phyloP scores from a whole-genome alignment of 2,797 vertebrate species.

The Gallirallus australis region DNA sequence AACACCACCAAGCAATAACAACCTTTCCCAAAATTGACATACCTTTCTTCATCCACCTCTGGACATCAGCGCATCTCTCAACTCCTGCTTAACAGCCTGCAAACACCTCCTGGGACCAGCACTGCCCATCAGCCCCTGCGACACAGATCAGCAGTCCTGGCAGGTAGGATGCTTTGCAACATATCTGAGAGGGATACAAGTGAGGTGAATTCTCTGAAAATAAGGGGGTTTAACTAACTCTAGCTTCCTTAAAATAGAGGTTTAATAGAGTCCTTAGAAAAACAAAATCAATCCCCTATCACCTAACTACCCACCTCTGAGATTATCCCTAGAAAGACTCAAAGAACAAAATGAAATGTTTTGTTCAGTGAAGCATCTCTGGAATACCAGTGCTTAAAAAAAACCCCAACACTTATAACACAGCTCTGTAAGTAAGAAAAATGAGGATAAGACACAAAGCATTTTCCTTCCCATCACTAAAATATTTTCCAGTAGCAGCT shows the following conservation, averaged over 20 bases:
- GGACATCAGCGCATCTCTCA: background rate
- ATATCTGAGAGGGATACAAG: background rate
- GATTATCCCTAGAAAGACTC: background rate
- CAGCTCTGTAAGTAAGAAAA: background rate
- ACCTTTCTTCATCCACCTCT: background rate
- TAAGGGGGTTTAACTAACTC: background rate
- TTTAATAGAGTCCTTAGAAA: background rate
- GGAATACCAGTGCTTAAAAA: background rate
- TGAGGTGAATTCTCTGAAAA: background rate
- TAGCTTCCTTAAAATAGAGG: background rate
- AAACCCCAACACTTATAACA: background rate
- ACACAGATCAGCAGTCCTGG: background rate
- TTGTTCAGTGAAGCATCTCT: background rate
- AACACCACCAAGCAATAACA: background rate
- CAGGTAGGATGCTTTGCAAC: background rate
- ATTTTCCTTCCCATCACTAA: background rate
- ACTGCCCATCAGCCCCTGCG: background rate
- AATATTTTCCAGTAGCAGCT: background rate
- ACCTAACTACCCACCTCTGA: background rate
- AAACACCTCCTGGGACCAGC: background rate
- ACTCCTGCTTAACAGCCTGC: background rate
- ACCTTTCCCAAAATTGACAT: background rate
- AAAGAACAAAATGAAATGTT: background rate
- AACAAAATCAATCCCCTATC: background rate
- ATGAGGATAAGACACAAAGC: background rate